phyloP scores from a whole-genome alignment of 1,140 invertebrate species.

The Drosophila saltans region DNA sequence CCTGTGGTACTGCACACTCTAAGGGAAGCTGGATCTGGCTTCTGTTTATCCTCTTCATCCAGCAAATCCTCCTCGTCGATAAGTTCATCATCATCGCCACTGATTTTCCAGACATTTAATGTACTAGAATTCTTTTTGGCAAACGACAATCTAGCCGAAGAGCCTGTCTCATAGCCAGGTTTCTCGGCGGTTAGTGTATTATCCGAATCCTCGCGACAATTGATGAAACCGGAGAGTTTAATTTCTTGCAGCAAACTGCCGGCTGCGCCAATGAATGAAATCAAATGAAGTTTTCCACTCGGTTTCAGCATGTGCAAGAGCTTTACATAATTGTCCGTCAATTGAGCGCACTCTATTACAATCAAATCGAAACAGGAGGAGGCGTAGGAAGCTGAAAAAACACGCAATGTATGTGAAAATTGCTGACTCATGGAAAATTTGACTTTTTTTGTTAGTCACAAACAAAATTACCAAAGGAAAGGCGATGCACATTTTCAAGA shows the following conservation, averaged over 20 bases:
- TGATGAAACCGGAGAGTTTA: conserved; percentile 87
- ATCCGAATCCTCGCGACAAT: conserved; percentile 83
- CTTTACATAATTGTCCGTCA: conserved; percentile 84
- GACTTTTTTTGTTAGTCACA: conserved; percentile 11
- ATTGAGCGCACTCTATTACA: conserved; percentile 84
- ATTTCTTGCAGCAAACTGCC: conserved; percentile 84
- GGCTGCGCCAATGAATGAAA: conserved; percentile 79
- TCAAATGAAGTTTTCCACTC: conserved; percentile 84
- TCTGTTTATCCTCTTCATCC: conserved; percentile 94
- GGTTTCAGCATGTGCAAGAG: conserved; percentile 86
- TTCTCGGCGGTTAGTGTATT: conserved; percentile 85
- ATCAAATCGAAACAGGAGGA: conserved; percentile 86
- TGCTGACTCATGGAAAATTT: conserved; percentile 60
- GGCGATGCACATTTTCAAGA: conserved; percentile 77
- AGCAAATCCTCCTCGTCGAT: conserved; percentile 95
- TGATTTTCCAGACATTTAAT: conserved; percentile 84
- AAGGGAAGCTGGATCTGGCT: conserved; percentile 91
- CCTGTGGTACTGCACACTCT: conserved; percentile 95
- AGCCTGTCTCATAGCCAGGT: conserved; percentile 88
- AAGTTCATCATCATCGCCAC: conserved; percentile 89
- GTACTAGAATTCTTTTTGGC: conserved; percentile 57
- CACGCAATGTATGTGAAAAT: conserved; percentile 32
- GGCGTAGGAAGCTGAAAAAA: conserved; percentile 84
- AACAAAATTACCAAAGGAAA: conserved; percentile 70
- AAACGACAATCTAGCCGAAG: conserved; percentile 84